Base-by-base conservation (phyloP, 2,113 vertebrate species). In the Charadrius vociferus region DNA sequence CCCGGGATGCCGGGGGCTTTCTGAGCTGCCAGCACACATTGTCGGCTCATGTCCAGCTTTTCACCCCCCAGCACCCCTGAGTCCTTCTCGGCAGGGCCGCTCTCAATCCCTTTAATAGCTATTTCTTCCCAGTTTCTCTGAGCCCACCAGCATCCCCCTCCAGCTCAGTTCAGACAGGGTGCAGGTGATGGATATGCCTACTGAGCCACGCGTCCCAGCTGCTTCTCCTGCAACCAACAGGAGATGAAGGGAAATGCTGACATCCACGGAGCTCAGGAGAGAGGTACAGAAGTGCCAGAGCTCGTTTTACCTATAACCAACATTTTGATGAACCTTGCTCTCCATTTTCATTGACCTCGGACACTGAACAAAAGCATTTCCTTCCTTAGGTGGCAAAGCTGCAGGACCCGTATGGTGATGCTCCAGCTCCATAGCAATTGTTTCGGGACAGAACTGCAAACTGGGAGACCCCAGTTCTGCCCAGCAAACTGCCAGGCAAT, bases 401-500 rank as follows among this genome's bases (percentile, higher is more conserved):
- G 47, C 73, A 45, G 84, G 77, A 43, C 27, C 56, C 3, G 4
- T 14, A 12, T 16, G 5, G 20, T 0, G 1, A 75, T 81, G 27
- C 70, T 10, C 1, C 27, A 50, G 53, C 43, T 63, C 59, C 6
- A 0, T 6, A 72, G 61, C 0, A 9, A 41, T 6, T 21, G 16
- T 52, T 47, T 47, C 1, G 8, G 37, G 55, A 43, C 15, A 45
- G 72, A 83, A 65, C 66, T 82, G 71, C 45, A 41, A 62, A 65
- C 4, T 22, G 49, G 30, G 70, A 88, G 58, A n/a, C 58, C n/a
- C 73, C 66, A 29, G 7, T 55, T 62, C 41, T 80, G 47, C 79
- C 68, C 86, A 92, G 81, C 84, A 90, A 77, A 56, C 13, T 5
- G 0, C 77, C 62, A 18, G 47, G 43, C 62, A 49, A 56, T 19